A percentile compares a stretch with the other conserved stretches of the same genome.
phyloP scores from a whole-genome alignment of 2,888 invertebrate genomes.

The Taphrorychus bicolor region DNA sequence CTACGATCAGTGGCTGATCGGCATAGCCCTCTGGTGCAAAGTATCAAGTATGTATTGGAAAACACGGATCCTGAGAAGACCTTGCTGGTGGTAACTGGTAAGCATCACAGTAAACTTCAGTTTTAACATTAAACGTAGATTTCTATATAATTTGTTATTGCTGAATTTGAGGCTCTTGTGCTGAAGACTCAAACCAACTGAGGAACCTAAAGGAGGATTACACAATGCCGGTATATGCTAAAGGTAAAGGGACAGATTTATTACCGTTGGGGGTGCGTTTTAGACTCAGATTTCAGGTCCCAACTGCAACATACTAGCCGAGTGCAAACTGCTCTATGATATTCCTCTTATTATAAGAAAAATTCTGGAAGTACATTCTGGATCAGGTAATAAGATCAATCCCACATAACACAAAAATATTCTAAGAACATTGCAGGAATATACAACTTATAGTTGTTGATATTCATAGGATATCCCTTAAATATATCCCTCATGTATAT shows the following conservation, averaged over 20 bases:
- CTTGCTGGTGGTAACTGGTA: slow-evolving; percentile 50
- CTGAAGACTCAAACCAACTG: slow-evolving; percentile 40
- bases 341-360: slow-evolving; percentile 49
- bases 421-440: too few relatives aligned
- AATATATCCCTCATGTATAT: too few relatives aligned
- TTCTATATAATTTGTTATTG: too few relatives aligned
- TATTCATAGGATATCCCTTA: too few relatives aligned
- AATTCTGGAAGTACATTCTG: slow-evolving; percentile 38
- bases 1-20: slow-evolving; percentile 41
- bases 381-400: too few relatives aligned
- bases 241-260: slow-evolving; percentile 16
- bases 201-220: not conserved
- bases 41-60: slow-evolving; percentile 52
- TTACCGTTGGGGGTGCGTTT: not conserved
- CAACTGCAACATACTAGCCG: slow-evolving; percentile 39
- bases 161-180: slow-evolving; percentile 32
- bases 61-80: slow-evolving; percentile 49
- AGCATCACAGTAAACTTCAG: slow-evolving; percentile 20
- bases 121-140: not conserved
- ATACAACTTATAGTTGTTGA: too few relatives aligned
- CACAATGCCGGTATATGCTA: slow-evolving; percentile 27
- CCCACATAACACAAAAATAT: too few relatives aligned
- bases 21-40: slow-evolving; percentile 51
- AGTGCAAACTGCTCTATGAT: slow-evolving; percentile 46
- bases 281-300: slow-evolving; percentile 42